phyloP scores from a whole-genome alignment of 1,140 invertebrate species.

The Heliothis virescens region DNA sequence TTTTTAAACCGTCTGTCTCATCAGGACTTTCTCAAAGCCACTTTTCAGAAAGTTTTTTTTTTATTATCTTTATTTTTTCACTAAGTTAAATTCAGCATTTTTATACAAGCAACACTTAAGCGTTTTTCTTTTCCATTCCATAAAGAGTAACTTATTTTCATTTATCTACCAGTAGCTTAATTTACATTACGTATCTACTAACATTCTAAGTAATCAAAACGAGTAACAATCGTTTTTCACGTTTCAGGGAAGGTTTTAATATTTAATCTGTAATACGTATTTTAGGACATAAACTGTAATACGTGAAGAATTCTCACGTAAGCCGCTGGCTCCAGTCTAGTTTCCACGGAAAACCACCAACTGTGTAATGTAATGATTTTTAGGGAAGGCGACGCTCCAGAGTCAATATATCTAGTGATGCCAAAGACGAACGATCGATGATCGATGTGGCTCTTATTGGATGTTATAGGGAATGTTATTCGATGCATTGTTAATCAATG shows the following conservation, averaged over 20 bases:
- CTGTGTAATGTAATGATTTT: constrained; percentile 36
- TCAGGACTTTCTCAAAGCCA: no score
- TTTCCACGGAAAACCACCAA: constrained; percentile 33
- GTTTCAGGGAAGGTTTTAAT: constrained; percentile 52
- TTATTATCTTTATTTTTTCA: no score
- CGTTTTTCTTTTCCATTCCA: no score
- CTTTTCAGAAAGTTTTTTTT: no score
- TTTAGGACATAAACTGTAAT: constrained; percentile 68
- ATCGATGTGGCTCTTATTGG: no score
- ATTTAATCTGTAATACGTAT: constrained; percentile 61
- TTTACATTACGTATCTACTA: neutral
- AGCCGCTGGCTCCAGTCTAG: constrained; percentile 67
- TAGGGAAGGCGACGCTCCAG: neutral
- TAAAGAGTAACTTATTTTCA: neutral
- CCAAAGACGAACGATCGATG: neutral
- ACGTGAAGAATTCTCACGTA: constrained; percentile 69
- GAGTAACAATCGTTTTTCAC: no score
- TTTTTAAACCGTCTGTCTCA: no score
- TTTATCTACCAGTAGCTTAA: no score
- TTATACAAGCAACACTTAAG: no score
- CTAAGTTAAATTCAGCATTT: no score
- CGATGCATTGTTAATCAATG: no score
- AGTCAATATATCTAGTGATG: neutral
- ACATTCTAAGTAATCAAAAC: neutral
- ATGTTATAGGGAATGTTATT: no score